Base-by-base conservation (phyloP, 2,888 invertebrate genomes). In the Aleiodes leptofemur region DNA sequence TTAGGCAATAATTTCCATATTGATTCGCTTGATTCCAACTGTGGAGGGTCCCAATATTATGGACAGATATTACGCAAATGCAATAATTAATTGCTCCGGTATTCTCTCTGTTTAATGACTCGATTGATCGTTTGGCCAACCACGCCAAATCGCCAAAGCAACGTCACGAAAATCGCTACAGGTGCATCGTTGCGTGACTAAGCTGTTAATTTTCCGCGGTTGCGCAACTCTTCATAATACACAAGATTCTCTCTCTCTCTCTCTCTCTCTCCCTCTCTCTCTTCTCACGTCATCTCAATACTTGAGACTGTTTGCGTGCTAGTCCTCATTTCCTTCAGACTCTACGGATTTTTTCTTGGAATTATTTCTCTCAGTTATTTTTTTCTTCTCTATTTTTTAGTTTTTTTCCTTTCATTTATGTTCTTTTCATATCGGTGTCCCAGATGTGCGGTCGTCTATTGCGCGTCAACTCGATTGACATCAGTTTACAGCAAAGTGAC, bases 41-140 rank as follows among this genome's bases (percentile, higher is more conserved):
- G 51, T 9, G 23, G 16, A 23, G 56, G 23, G 56, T 29, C 56
- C 55, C 51, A 51, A 14, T 51, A n/a, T 51, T 14, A 64, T 29
- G 14, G 8, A 48, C 51, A 43, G 53, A 48, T 64, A 74, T 74
- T 86, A 86, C 85, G 86, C 83, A 86, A 86, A 86, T 83, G 83
- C 83, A 83, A 86, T 86, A 86, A 86, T 86, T 86, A 86, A 86
- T 86, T 86, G 85, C 83, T 81, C 81, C 14, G 14, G 82, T 84
- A 82, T 85, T 86, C 82, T 83, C 83, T 83, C 83, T 83, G 85
- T 85, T 86, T 84, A 84, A 86, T 85, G 86, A 84, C 83, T 86
- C 82, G 83, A 83, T 83, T 81, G 81, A 82, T 82, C 83, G 82
- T 81, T 83, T 82, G n/a, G 84, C 84, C 84, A 82, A 86, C 86